phyloP scores from a whole-genome alignment of 1,140 invertebrate species.

The Brachionus plicatilis region DNA sequence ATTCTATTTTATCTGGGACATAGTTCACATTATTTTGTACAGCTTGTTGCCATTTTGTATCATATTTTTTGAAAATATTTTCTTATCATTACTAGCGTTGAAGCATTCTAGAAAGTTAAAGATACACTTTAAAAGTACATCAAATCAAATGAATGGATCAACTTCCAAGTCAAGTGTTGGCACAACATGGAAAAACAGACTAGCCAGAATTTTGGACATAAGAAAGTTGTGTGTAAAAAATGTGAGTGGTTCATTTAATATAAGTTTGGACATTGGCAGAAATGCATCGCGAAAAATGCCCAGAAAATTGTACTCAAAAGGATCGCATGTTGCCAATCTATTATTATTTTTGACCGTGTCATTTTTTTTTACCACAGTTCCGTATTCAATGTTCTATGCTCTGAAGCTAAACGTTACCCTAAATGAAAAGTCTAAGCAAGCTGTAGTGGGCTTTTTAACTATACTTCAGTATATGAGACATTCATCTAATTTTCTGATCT shows the following conservation, averaged over 20 bases:
- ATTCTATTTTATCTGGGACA: slow-evolving; percentile 19
- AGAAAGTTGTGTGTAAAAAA: not conserved
- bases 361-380: slow-evolving; percentile 38
- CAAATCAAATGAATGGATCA: not conserved
- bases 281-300: not conserved
- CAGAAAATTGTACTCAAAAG: not conserved
- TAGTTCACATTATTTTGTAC: slow-evolving; percentile 24
- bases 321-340: slow-evolving; percentile 18
- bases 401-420: not conserved
- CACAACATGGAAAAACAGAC: not conserved
- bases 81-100: not conserved
- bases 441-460: slow-evolving; percentile 2
- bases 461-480: slow-evolving; percentile 13
- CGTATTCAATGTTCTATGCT: slow-evolving; percentile 29
- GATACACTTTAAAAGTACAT: not conserved
- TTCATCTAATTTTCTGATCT: slow-evolving; percentile 36
- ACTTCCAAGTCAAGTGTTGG: not conserved
- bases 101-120: slow-evolving; percentile 2
- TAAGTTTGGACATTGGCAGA: not conserved
- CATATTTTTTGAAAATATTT: slow-evolving; percentile 25
- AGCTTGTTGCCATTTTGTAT: slow-evolving; percentile 29
- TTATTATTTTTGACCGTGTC: slow-evolving; percentile 20
- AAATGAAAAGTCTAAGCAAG: not conserved
- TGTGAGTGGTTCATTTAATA: no score
- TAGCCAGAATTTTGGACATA: not conserved